Conservation (phyloP, 2,797 vertebrate species). For the Anguilla anguilla region DNA sequence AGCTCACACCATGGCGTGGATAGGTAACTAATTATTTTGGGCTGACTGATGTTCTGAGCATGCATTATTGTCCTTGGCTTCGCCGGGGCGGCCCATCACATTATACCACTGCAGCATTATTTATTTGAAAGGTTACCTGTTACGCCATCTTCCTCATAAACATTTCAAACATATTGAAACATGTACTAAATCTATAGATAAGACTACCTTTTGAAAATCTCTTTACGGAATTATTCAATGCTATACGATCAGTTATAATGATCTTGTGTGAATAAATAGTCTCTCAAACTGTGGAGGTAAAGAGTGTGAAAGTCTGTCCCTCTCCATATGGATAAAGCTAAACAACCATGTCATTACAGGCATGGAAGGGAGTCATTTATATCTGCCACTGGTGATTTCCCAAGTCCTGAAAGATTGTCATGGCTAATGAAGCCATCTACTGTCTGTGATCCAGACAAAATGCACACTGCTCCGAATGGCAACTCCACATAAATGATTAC, state of each 20-base stretch:
- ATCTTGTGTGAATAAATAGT: constrained; percentile 9
- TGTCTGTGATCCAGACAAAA: constrained; percentile 5
- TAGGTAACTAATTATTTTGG: background rate
- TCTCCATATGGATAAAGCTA: constrained; percentile 64
- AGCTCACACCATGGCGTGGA: background rate
- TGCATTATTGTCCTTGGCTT: background rate
- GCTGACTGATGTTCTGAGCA: background rate
- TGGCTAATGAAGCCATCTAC: constrained; percentile 61
- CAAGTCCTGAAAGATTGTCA: constrained; percentile 63
- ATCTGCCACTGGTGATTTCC: constrained; percentile 66
- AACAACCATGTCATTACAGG: constrained; percentile 54
- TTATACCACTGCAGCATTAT: background rate
- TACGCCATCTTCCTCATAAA: background rate
- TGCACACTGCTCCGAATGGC: background rate
- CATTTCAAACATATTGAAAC: background rate
- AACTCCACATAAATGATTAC: background rate
- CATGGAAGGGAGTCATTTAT: constrained; percentile 66
- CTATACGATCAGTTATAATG: constrained; percentile 9
- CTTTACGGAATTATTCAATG: background rate
- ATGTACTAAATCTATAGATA: background rate
- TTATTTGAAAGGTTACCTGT: background rate
- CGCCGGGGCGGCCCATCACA: background rate
- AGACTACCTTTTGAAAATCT: background rate
- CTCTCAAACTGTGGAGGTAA: constrained; percentile 17
- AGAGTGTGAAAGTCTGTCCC: constrained; percentile 56